Conservation (phyloP, 2,888 invertebrate species). For the Galeruca laticollis region DNA sequence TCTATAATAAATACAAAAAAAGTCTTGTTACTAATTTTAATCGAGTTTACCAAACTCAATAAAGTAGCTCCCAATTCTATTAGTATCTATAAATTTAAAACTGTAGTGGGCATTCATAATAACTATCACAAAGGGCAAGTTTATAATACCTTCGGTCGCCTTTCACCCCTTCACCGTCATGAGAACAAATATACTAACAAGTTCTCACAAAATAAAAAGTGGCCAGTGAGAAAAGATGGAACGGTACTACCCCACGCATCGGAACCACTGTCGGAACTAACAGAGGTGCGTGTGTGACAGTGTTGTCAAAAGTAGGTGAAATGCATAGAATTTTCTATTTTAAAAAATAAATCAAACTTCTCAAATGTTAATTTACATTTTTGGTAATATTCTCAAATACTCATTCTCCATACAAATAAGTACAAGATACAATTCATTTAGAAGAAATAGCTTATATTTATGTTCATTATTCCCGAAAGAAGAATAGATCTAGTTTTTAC, state of each 20-base stretch:
- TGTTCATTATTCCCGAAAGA: no score
- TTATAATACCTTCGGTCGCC: constrained; percentile 21
- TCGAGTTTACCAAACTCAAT: no score
- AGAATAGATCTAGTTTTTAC: no score
- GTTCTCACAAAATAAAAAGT: constrained; percentile 53
- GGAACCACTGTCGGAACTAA: constrained; percentile 33
- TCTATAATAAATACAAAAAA: no score
- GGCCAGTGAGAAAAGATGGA: constrained; percentile 44
- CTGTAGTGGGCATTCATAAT: background rate
- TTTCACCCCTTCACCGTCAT: constrained; percentile 43
- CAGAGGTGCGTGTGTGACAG: background rate
- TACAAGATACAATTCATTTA: no score
- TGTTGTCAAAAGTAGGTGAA: background rate
- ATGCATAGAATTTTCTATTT: background rate
- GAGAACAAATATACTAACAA: constrained; percentile 53
- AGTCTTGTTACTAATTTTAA: no score
- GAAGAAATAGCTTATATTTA: no score
- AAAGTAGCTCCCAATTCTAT: no score
- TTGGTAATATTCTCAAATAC: no score
- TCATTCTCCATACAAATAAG: no score
- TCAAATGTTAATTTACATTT: no score
- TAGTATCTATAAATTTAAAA: background rate
- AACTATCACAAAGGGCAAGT: constrained; percentile 1
- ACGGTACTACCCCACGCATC: constrained; percentile 18
- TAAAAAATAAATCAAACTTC: no score